phyloP scores from a whole-genome alignment of 2,113 vertebrate species.

The Callaeas wilsoni region DNA sequence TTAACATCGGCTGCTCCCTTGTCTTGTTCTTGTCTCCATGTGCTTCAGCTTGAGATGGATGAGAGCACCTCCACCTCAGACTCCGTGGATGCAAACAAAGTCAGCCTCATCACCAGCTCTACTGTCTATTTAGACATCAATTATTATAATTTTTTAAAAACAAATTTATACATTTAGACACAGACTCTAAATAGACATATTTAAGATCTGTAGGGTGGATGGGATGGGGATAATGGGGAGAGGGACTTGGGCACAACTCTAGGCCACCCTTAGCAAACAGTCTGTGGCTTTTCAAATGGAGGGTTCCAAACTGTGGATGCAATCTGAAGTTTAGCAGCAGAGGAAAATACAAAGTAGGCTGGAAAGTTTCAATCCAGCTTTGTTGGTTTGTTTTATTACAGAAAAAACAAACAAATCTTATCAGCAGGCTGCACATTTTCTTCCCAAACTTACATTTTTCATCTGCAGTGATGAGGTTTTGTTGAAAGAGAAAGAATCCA shows the following conservation, averaged over 20 bases:
- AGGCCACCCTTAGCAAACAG: neutral
- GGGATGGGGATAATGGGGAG: too few species aligned
- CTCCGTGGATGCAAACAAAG: neutral
- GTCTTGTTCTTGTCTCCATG: neutral
- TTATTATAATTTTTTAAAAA: neutral
- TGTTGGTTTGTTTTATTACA: neutral
- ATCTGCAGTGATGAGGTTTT: neutral
- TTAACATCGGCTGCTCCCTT: neutral
- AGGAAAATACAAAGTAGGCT: neutral
- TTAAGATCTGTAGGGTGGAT: neutral
- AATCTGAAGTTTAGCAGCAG: neutral
- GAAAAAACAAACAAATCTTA: neutral
- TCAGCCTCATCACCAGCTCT: neutral
- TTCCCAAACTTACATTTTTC: neutral
- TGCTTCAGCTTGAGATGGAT: neutral
- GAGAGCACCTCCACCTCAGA: neutral
- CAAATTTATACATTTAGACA: neutral
- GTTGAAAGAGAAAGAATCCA: neutral
- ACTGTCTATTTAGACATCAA: neutral
- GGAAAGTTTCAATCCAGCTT: neutral
- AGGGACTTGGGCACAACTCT: neutral
- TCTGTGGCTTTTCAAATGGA: neutral
- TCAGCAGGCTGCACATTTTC: neutral
- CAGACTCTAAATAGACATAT: neutral
- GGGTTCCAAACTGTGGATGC: neutral